These are phyloP conservation scores for Atrichornis clamosus DNA, from an alignment of 2,113 vertebrate genomes.

Conservation along the genomic window DNA sequence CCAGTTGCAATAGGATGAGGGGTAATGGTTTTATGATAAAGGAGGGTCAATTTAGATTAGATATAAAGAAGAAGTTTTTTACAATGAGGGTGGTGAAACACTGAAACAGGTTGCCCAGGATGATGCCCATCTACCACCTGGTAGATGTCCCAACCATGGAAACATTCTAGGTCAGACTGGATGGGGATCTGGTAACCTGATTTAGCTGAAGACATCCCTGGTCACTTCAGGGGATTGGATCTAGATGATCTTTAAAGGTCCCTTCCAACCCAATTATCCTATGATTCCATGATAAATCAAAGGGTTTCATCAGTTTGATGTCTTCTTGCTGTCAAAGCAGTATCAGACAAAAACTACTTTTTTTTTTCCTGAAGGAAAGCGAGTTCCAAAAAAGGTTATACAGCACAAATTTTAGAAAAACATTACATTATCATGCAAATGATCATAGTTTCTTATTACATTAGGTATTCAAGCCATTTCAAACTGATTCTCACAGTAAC, in stretches of 20 bases:
- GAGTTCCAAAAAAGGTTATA: neutral
- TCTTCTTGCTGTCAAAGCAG: neutral
- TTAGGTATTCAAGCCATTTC: neutral
- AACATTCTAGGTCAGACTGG: neutral
- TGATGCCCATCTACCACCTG: too few species aligned
- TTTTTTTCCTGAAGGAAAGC: neutral
- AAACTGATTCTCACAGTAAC: slow-evolving; percentile 3
- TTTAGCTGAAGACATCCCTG: neutral
- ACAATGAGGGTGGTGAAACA: neutral
- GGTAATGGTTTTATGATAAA: neutral
- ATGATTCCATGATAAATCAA: neutral
- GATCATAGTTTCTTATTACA: neutral
- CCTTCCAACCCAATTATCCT: neutral
- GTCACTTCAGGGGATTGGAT: neutral
- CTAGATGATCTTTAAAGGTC: neutral
- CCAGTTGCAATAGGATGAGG: neutral
- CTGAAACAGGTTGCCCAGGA: neutral
- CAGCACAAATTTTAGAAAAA: neutral
- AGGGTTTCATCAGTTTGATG: neutral
- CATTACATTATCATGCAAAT: neutral
- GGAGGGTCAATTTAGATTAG: neutral
- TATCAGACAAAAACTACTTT: neutral
- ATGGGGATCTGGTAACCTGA: neutral
- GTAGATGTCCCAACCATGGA: neutral
- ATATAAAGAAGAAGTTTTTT: neutral